Percentiles rank a stretch among this genome's conserved stretches.
Evolutionary conservation across 2,888 invertebrate species (phyloP).

Genomic region (Polydrusus tereticollis): DNA sequence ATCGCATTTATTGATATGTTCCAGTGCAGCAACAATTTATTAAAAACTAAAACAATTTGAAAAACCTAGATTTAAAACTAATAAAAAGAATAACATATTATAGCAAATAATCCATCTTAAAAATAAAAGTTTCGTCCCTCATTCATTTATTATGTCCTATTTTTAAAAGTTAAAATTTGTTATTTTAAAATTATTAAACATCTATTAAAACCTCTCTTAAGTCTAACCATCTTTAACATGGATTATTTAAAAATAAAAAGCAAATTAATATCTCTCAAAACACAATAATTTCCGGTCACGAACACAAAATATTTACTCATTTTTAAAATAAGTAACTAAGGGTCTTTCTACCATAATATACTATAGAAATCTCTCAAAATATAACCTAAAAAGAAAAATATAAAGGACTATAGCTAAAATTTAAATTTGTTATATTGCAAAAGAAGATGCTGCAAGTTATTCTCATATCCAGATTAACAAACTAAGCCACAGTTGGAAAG

Average conservation of each 20-base stretch:
- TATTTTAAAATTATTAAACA: slow-evolving; percentile 4
- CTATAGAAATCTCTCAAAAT: slow-evolving; percentile 17
- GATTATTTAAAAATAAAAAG: slow-evolving; percentile 31
- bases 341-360: slow-evolving; percentile 15
- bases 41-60: slow-evolving; percentile 20
- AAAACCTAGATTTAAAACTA: slow-evolving; percentile 29
- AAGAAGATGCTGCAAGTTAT: slow-evolving; percentile 18
- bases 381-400: slow-evolving; percentile 16
- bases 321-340: slow-evolving; percentile 39
- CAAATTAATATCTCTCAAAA: slow-evolving; percentile 11
- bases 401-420: slow-evolving; percentile 22
- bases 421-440: slow-evolving; percentile 44
- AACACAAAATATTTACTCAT: slow-evolving; percentile 27
- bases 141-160: slow-evolving; percentile 14
- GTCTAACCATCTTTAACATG: slow-evolving; percentile 33
- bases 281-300: slow-evolving; percentile 6
- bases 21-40: slow-evolving; percentile 27
- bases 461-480: background rate
- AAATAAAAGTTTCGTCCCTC: too few relatives aligned
- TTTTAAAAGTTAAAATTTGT: background rate
- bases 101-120: slow-evolving; percentile 38
- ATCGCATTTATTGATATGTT: slow-evolving; percentile 39
- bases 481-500: too few relatives aligned
- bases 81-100: slow-evolving; percentile 2
- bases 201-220: slow-evolving; percentile 1